Base-by-base conservation (phyloP, 2,113 vertebrate species). In the Callipepla squamata region DNA sequence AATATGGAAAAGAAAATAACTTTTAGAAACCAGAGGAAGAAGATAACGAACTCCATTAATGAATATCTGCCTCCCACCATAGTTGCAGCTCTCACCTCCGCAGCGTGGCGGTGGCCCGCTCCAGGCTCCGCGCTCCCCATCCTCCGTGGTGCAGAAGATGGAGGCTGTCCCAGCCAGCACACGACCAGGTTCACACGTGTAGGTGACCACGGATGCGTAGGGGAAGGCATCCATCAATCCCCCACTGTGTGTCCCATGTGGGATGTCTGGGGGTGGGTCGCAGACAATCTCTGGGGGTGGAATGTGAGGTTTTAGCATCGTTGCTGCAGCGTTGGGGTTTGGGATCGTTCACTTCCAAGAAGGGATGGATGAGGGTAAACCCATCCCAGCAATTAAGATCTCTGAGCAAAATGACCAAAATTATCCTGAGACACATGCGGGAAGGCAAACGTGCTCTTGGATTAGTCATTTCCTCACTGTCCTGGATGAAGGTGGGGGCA, bases 261-360 rank as follows among this genome's bases (percentile, higher is more conserved):
- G 44, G 51, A 96, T 85, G 67, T 67, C n/a, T 0, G 91, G 95
- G 11, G 97, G 97, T 0, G 86, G 25, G 0, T 47, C n/a, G 0
- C 97, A 98, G 73, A 7, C 1, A 45, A 98, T 94, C 10, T 67
- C 97, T 97, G 90, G 0, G 38, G 57, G 20, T n/a, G 80, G 18
- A 13, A 40, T 4, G 45, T 28, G 17, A 32, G 84, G 91, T 23
- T 17, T 57, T 18, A 80, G 63, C 74, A 6, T 51, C 5, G 2
- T 38, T 0, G 12, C 25, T 42, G 34, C 36, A 72, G 25, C 4
- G 2, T 22, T 0, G 0, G 47, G 26, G 11, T 23, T 14, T 78
- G 59, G 68, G 67, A 26, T 47, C 48, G 6, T 18, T 57, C 5
- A 0, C 30, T 58, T 40, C 63, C 14, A 25, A 36, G 30, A 32